Percentiles rank a stretch among this genome's conserved stretches.
phyloP scores from a whole-genome alignment of 2,113 vertebrate species.

The Kobus ellipsiprymnus region DNA sequence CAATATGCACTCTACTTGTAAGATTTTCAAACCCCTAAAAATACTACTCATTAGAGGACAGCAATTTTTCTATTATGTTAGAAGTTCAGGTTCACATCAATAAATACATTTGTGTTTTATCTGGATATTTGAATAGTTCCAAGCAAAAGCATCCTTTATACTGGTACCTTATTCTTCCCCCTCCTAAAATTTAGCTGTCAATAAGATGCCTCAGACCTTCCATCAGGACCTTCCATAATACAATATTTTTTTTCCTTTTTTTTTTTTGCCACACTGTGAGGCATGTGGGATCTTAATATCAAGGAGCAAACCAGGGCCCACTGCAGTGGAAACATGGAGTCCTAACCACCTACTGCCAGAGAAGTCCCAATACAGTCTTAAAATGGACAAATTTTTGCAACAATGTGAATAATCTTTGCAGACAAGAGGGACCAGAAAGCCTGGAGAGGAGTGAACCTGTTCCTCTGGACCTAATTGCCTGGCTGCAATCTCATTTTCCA shows the following conservation, averaged over 20 bases:
- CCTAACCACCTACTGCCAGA: background rate
- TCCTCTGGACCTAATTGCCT: background rate
- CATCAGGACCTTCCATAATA: background rate
- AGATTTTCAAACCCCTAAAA: background rate
- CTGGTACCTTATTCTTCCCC: background rate
- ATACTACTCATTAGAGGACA: background rate
- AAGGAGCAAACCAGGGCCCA: background rate
- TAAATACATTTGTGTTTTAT: background rate
- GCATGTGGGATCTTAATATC: background rate
- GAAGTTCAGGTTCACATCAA: background rate
- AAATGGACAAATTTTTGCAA: background rate
- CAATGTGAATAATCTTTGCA: background rate
- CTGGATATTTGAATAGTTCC: background rate
- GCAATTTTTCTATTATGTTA: background rate
- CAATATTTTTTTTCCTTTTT: background rate
- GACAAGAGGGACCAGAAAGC: background rate
- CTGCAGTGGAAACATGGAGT: background rate
- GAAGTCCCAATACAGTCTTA: background rate
- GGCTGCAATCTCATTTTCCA: slow-evolving; percentile 54
- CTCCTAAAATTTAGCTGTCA: background rate
- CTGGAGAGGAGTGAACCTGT: background rate
- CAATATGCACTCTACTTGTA: background rate
- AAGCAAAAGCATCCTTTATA: background rate
- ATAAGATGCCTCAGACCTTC: background rate
- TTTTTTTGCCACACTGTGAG: background rate